A percentile compares a stretch with the other conserved stretches of the same genome.
Evolutionary conservation across 2,113 vertebrate genomes (phyloP).

Genomic region (Notothenia rossii): DNA sequence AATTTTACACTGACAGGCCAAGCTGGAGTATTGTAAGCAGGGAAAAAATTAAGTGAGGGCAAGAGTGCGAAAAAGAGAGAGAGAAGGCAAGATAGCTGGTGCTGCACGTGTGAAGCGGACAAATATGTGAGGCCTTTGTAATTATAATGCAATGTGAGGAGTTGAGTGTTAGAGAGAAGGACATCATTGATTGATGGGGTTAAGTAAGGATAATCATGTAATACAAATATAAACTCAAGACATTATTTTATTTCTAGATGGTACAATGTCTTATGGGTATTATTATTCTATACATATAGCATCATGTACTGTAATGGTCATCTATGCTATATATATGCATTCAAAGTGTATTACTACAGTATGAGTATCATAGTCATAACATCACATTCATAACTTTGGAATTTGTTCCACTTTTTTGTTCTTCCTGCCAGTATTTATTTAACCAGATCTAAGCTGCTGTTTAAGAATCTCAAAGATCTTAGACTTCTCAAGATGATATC

Average conservation of each 20-base stretch:
- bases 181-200: neutral
- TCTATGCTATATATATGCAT: neutral
- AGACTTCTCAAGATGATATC: constrained; percentile 10
- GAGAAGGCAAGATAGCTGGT: constrained; percentile 38
- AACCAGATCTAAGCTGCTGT: neutral
- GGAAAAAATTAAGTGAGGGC: constrained; percentile 37
- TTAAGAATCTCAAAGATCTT: constrained; percentile 7
- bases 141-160: constrained; percentile 52
- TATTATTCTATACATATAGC: neutral
- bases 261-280: neutral
- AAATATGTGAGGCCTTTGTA: constrained; percentile 34
- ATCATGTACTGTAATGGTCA: neutral
- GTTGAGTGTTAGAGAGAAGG: constrained; percentile 2
- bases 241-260: neutral
- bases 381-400: constrained; percentile 14
- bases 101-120: constrained; percentile 38
- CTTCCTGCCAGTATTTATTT: constrained; percentile 9
- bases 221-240: neutral
- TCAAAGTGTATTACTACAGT: neutral
- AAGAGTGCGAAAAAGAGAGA: constrained; percentile 40
- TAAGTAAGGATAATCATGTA: neutral
- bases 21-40: constrained; percentile 28
- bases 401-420: constrained; percentile 8
- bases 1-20: constrained; percentile 41
- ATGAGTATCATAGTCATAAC: neutral